Percentiles rank a stretch among this genome's conserved stretches.
These are phyloP conservation scores for Osmerus eperlanus DNA, from an alignment of 2,113 vertebrate species.

Conservation along the genomic window DNA sequence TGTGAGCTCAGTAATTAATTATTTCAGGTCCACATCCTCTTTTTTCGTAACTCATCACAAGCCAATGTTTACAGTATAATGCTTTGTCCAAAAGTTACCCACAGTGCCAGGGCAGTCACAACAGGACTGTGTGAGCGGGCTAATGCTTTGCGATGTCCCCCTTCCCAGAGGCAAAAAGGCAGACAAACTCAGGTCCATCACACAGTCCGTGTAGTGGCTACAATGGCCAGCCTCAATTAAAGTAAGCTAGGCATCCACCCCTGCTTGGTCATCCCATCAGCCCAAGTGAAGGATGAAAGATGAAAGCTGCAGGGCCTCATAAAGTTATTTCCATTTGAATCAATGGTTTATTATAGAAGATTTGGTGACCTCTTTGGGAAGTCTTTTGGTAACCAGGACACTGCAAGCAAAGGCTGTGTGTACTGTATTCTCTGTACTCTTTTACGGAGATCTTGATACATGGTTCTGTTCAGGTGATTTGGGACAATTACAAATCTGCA, in stretches of 20 bases:
- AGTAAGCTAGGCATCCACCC: conserved; percentile 17
- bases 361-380: not conserved
- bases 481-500: conserved; percentile 39
- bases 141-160: conserved; percentile 12
- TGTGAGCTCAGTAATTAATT: conserved; percentile 53
- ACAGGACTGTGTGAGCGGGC: not conserved
- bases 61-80: conserved; percentile 6
- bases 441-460: conserved; percentile 39
- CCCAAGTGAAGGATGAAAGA: not conserved
- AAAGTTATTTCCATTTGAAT: conserved; percentile 47
- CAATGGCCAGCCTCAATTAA: conserved; percentile 44
- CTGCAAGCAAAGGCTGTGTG: conserved; percentile 32
- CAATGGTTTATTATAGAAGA: conserved; percentile 28
- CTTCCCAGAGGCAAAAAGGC: not conserved
- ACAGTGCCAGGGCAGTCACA: conserved; percentile 1
- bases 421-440: conserved; percentile 46
- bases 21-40: conserved; percentile 42
- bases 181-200: conserved; percentile 15
- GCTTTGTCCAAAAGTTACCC: not conserved
- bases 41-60: conserved; percentile 14
- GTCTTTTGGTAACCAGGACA: conserved; percentile 23
- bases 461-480: conserved; percentile 40
- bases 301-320: conserved; percentile 31
- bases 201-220: conserved; percentile 18
- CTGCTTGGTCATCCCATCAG: conserved; percentile 31